Evolutionary conservation across 2,888 invertebrate species (phyloP).

Genomic region (Copidosoma aretas): DNA sequence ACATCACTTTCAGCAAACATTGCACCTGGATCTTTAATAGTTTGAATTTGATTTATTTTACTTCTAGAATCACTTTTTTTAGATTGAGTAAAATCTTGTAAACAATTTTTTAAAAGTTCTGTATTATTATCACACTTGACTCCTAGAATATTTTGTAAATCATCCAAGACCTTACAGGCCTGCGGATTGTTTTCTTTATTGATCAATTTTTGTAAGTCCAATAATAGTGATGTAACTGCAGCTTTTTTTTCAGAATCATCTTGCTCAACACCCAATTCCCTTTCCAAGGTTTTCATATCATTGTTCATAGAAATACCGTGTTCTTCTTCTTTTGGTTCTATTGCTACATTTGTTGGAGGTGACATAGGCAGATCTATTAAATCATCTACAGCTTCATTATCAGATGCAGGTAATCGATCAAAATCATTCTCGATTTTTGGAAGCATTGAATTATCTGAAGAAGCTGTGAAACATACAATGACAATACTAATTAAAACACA

Average conservation of each 20-base stretch:
- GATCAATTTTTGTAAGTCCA: constrained; percentile 55
- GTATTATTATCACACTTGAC: constrained; percentile 52
- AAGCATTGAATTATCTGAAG: constrained; percentile 48
- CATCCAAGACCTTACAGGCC: constrained; percentile 51
- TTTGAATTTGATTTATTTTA: constrained; percentile 12
- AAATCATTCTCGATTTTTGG: constrained; percentile 49
- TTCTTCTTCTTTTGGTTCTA: constrained; percentile 1
- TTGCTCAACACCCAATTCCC: constrained; percentile 47
- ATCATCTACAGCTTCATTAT: constrained; percentile 52
- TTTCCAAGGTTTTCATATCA: constrained; percentile 46
- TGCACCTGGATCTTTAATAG: constrained; percentile 5
- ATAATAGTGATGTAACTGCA: constrained; percentile 49
- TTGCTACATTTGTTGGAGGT: constrained; percentile 36
- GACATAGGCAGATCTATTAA: constrained; percentile 54
- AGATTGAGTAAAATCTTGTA: constrained; percentile 36
- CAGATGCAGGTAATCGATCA: constrained; percentile 52
- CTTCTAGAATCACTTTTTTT: constrained; percentile 37
- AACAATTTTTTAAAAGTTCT: constrained; percentile 50
- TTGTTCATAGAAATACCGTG: constrained; percentile 27
- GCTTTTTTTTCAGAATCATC: constrained; percentile 47
- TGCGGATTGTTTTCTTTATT: constrained; percentile 52
- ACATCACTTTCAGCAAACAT: neutral
- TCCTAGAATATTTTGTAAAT: constrained; percentile 54
- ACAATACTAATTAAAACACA: constrained; percentile 8
- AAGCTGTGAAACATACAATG: constrained; percentile 26